Base-by-base conservation (phyloP, 30 jellyfish, hydroid and myxozoan species). In the Aurelia coerulea region DNA sequence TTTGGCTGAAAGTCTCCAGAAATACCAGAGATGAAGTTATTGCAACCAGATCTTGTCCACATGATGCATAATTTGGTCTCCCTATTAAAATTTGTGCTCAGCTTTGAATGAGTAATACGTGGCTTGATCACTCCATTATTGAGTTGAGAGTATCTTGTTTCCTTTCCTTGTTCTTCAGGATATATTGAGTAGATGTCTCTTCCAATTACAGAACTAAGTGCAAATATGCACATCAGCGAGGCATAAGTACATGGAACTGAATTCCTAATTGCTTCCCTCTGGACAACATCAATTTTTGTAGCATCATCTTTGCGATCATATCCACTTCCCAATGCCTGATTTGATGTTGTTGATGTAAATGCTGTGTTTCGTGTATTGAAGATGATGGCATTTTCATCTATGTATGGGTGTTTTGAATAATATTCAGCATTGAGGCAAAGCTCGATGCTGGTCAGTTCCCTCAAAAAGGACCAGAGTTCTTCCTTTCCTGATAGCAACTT, bases 41-140 rank as follows among this genome's bases (percentile, higher is more conserved):
- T 50, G 74, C 46, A 42, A 52, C 86, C 86, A 52, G 79, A 16
- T 52, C 18, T 75, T 75, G 86, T 50, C 86, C 86, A 75, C 86
- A 72, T 19, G 5, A 72, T 13, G 9, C 19, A 16, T 16, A 72
- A 11, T 37, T 72, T 31, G 19, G 64, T 52, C 81, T 70, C 81
- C 18, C 29, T 32, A 31, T 31, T 70, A 29, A 39, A 39, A 1
- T 18, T 18, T 16, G 74, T 58, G 50, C 50, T 58, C 79, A 75
- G 53, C 49, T 54, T 75, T 16, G 74, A 50, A 75, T 72, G 65
- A 72, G 10, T 14, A 72, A 50, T 9, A 2, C 68, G 19, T 19
- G 83, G 83, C 71, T 72, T 72, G 2, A 72, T 72, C 16, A 72
- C 72, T 2, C 71, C 83, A 72, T 42, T 72, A n/a, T 50, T 50